A percentile compares a stretch with the other conserved stretches of the same genome.
Evolutionary conservation across 2,888 invertebrate genomes (phyloP).

Genomic region (Glaucopsyche alexis): DNA sequence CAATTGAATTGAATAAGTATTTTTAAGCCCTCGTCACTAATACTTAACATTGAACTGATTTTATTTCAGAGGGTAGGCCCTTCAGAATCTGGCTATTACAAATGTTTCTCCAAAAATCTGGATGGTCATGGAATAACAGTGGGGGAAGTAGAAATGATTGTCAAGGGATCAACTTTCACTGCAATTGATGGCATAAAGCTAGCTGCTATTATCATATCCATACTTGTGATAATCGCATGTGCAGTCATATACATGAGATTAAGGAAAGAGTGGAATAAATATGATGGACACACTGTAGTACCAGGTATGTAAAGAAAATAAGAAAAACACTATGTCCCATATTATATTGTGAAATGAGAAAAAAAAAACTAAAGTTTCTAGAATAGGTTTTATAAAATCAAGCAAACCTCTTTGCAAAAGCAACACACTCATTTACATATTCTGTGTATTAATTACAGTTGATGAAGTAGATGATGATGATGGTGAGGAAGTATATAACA

Average conservation of each 20-base stretch:
- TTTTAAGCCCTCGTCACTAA: too few species aligned
- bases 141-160: conserved; percentile 81
- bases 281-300: conserved; percentile 60
- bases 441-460: conserved; percentile 48
- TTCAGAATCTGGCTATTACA: conserved; percentile 82
- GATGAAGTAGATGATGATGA: conserved; percentile 77
- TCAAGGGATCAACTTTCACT: conserved; percentile 67
- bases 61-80: conserved; percentile 79
- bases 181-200: conserved; percentile 71
- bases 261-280: conserved; percentile 67
- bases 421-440: background rate
- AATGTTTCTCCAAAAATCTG: conserved; percentile 82
- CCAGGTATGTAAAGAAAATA: conserved; percentile 52
- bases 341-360: too few species aligned
- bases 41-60: background rate
- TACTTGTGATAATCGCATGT: conserved; percentile 67
- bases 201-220: conserved; percentile 67
- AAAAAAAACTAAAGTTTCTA: too few species aligned
- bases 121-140: conserved; percentile 74
- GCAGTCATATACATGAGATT: conserved; percentile 66
- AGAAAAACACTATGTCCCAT: background rate
- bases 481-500: conserved; percentile 72
- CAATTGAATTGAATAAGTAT: background rate
- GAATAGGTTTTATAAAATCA: too few species aligned
- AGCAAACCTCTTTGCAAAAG: too few species aligned